Conservation (phyloP, 2,888 invertebrate species). For the Tenodera sinensis region DNA sequence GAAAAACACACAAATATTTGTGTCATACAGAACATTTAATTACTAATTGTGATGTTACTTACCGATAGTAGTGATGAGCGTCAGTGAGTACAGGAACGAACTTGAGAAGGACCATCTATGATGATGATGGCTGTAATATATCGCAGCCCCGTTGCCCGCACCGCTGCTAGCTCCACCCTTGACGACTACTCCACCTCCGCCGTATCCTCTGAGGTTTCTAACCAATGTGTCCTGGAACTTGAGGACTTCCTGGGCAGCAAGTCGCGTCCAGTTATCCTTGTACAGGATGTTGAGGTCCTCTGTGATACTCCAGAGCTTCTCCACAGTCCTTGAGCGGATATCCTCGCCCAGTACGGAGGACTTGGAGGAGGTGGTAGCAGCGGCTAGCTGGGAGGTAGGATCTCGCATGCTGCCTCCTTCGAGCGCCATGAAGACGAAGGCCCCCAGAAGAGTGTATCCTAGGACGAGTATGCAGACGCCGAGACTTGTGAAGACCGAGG, state of each 20-base stretch:
- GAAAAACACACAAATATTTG: too few relatives aligned
- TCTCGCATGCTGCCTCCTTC: conserved; percentile 55
- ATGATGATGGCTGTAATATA: conserved; percentile 43
- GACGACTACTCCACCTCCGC: conserved; percentile 34
- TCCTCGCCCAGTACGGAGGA: conserved; percentile 47
- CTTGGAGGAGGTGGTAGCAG: conserved; percentile 33
- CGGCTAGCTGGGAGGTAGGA: conserved; percentile 44
- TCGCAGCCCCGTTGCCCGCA: conserved; percentile 48
- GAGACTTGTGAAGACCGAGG: conserved; percentile 72
- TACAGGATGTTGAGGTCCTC: conserved; percentile 85
- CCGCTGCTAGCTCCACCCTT: conserved; percentile 30
- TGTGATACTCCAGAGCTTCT: conserved; percentile 80
- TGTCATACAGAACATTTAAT: too few relatives aligned
- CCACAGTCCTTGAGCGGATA: conserved; percentile 69
- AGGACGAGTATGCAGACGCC: conserved; percentile 83
- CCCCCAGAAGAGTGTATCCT: conserved; percentile 87
- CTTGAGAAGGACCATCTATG: conserved; percentile 89
- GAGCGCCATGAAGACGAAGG: conserved; percentile 82
- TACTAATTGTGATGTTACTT: conserved; percentile 43
- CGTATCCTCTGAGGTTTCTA: conserved; percentile 40
- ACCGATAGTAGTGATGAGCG: conserved; percentile 94
- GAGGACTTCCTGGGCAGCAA: conserved; percentile 83
- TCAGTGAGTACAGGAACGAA: conserved; percentile 88
- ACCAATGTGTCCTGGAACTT: conserved; percentile 67
- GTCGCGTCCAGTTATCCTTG: conserved; percentile 85